Evolutionary conservation across 2,113 vertebrate genomes (phyloP).

Genomic region (Leptocoma aspasia): DNA sequence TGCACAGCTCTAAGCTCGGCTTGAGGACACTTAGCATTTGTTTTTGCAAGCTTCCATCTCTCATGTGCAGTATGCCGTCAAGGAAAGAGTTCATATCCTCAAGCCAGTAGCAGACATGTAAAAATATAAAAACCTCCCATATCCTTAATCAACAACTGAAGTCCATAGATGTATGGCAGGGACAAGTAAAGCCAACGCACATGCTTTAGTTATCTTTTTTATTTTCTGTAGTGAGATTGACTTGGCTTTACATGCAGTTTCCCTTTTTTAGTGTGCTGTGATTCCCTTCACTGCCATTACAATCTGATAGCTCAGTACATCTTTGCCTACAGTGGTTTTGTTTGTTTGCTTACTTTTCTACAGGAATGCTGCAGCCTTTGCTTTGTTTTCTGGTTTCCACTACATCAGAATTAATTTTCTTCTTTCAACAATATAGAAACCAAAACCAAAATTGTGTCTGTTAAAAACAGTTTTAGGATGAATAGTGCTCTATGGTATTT

Average conservation of each 20-base stretch:
- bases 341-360: neutral
- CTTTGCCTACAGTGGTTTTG: neutral
- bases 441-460: neutral
- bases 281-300: neutral
- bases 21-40: neutral
- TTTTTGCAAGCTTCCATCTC: neutral
- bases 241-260: neutral
- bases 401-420: neutral
- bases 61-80: neutral
- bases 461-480: neutral
- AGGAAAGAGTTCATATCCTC: neutral
- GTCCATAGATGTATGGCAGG: neutral
- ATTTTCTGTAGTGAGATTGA: neutral
- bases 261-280: neutral
- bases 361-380: neutral
- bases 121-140: neutral
- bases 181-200: neutral
- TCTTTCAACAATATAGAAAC: neutral
- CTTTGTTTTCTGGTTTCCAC: neutral
- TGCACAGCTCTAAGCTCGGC: neutral
- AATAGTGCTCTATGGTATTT: constrained; percentile 11
- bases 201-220: neutral
- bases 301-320: neutral
- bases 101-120: neutral
- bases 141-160: neutral